Base-by-base conservation (phyloP, 2,113 vertebrate species). In the Elaphurus davidianus region DNA sequence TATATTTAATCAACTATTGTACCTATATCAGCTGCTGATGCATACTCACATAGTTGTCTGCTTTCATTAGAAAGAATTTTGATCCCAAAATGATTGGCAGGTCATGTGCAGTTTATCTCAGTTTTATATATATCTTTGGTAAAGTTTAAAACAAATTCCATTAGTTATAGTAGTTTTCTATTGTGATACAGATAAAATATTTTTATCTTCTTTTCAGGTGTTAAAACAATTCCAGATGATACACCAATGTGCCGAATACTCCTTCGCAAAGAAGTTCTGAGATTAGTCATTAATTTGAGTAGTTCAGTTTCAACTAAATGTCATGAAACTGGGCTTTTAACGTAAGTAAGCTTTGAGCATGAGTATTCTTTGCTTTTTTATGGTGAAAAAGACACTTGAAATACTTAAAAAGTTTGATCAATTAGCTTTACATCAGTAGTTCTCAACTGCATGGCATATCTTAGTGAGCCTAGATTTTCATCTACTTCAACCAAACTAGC, bases 221-320 rank as follows among this genome's bases (percentile, higher is more conserved):
- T 99, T 36, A 99, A 99, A 98, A 98, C 99, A 62, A 99, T 99
- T 98, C 99, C 99, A 82, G 99, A 99, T 96, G 99, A 99, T 30
- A 99, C 99, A 81, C 99, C 99, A 1, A 99, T 99, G 95, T 99
- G 99, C 98, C 99, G 99, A 57, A 99, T 99, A 96, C 98, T 99
- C 94, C 99, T 99, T 97, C 99, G 99, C 94, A 99, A 99, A 98
- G 99, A 99, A 98, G 99, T 99, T 57, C 98, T 99, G 88, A 99
- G 99, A 67, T 99, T 99, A 97, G 99, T 99, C 87, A 98, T 99
- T 98, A 99, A 99, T 98, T 99, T 99, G 98, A 99, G 99, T 99
- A 99, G 99, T 96, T 99, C 99, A 21, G 99, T 99, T 59, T 99
- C 99, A 98, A 99, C 99, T 57, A 99, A 99, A 98, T 99, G 99